A percentile compares a stretch with the other conserved stretches of the same genome.
Conservation (phyloP, 2,113 vertebrate genomes). For the Pluvialis apricaria region DNA sequence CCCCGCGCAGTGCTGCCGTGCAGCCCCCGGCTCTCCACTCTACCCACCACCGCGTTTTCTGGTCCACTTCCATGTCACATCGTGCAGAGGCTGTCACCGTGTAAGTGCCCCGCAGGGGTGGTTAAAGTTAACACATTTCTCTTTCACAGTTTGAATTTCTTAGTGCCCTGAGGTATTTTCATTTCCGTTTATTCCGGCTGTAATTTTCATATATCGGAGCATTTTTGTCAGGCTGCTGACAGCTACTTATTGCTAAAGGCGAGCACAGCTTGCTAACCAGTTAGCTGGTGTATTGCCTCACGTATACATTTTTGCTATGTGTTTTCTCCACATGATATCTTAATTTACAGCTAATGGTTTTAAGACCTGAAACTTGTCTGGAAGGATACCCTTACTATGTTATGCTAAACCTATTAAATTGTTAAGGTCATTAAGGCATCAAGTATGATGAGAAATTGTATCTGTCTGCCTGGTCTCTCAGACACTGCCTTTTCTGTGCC, state of each 20-base stretch:
- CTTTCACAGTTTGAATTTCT: neutral
- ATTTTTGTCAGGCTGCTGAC: neutral
- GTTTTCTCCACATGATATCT: neutral
- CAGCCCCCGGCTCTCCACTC: neutral
- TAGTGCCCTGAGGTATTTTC: neutral
- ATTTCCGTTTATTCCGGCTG: neutral
- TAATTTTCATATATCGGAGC: neutral
- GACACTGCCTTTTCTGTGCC: neutral
- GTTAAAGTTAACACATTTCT: neutral
- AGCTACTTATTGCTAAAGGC: neutral
- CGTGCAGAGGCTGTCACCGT: fast-evolving
- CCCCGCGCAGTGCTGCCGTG: fast-evolving
- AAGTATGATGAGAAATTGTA: neutral
- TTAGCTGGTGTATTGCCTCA: fast-evolving
- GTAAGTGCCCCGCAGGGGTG: fast-evolving
- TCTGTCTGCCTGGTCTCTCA: neutral
- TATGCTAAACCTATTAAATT: neutral
- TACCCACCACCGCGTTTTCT: fast-evolving
- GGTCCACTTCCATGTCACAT: fast-evolving
- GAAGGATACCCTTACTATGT: neutral
- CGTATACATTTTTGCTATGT: fast-evolving
- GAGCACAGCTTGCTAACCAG: neutral
- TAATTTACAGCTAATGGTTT: neutral
- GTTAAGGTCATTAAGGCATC: neutral
- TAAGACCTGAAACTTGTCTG: too few species aligned